Evolutionary conservation across 2,797 vertebrate species (phyloP), one percentile per base, ranked within the genome.

Genomic region (Malurus leucopterus): DNA sequence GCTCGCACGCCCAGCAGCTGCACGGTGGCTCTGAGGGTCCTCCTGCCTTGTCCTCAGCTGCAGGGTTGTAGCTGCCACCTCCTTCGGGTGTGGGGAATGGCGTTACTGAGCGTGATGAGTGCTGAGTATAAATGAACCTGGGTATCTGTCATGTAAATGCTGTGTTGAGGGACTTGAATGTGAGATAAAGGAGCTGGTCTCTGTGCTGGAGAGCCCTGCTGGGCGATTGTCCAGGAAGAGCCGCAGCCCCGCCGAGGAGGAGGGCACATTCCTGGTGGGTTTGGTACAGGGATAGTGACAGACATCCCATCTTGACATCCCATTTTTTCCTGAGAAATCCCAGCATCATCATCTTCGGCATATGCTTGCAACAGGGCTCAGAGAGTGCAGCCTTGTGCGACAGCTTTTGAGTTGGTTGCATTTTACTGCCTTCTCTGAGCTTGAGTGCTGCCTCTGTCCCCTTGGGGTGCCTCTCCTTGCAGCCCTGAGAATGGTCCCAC

Each of bases 221-320:
- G 86, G 51, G 64, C 0, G 0, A 71, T 86, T 79, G 88, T 88
- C 54, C 1, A 0, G 40, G 54, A 58, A 15, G 74, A 80, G 40
- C 58, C 0, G 0, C 27, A 27, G 62, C 9, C 1, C 22, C 0
- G 0, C 0, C 0, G 10, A 64, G 90, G 49, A 88, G 84, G 69
- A 84, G 32, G 40, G 41, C 50, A 30, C 1, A 5, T 13, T 84
- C 24, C 51, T 1, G 1, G 6, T 0, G 12, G 43, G 36, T 84
- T 80, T 54, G 43, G 51, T 55, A 19, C 2, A 8, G 55, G 47
- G 47, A 27, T 44, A 7, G 0, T 4, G 4, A 24, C 49, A 69
- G 17, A n/a, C 57, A 40, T 67, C 53, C 20, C 6, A 1, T 53
- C n/a, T 8, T 6, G 5, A 13, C 23, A 15, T 74, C 13, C 43